A percentile compares a stretch with the other conserved stretches of the same genome.
These are phyloP conservation scores for Apis florea DNA, from an alignment of 1,140 invertebrate genomes.

Conservation along the genomic window DNA sequence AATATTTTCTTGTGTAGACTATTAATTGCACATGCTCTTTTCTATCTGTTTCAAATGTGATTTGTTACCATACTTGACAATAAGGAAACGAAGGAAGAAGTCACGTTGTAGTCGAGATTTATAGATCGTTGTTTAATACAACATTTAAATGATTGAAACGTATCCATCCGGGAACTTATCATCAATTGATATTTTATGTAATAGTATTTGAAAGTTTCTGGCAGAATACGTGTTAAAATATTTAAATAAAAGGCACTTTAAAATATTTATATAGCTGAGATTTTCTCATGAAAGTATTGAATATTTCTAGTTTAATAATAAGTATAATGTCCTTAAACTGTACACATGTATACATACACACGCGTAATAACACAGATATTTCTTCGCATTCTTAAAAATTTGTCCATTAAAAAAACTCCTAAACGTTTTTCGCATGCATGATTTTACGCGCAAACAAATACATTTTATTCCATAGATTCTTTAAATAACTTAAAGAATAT, in stretches of 20 bases:
- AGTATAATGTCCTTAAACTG: conserved; percentile 3
- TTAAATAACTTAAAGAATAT: conserved; percentile 33
- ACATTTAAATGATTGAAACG: background rate
- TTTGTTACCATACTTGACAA: conserved; percentile 59
- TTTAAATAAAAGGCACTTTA: conserved; percentile 16
- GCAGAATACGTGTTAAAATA: conserved; percentile 6
- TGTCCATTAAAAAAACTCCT: background rate
- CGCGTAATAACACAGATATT: background rate
- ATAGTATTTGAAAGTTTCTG: background rate
- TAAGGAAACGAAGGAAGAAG: conserved; percentile 50
- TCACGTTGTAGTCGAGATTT: conserved; percentile 25
- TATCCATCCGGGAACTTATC: background rate
- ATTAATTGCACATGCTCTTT: conserved; percentile 34
- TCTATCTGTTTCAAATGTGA: conserved; percentile 55
- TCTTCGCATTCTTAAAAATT: background rate
- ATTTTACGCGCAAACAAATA: background rate
- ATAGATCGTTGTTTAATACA: conserved; percentile 13
- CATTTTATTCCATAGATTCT: conserved; percentile 20
- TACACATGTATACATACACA: background rate
- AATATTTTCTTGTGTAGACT: conserved; percentile 41
- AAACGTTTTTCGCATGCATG: background rate
- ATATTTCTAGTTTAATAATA: conserved; percentile 34
- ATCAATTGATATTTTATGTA: background rate
- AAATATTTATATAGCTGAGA: conserved; percentile 31
- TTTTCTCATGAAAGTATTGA: conserved; percentile 17